A percentile compares a stretch with the other conserved stretches of the same genome.
phyloP scores from a whole-genome alignment of 2,113 vertebrate species.

The Gavia stellata region DNA sequence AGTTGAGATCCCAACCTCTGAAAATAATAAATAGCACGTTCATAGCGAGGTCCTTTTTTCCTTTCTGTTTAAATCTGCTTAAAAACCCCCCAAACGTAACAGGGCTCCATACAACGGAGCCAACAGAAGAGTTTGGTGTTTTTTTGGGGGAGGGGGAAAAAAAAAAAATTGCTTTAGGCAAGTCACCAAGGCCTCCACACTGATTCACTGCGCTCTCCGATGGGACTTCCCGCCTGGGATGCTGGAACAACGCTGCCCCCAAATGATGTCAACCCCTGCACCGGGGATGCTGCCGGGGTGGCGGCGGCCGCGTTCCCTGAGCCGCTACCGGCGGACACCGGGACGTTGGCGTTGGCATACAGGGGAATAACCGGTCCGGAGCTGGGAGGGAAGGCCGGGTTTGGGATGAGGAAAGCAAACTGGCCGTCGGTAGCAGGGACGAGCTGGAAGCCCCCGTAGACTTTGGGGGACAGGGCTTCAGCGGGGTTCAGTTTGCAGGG shows the following conservation, averaged over 20 bases:
- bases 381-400: constrained; percentile 73
- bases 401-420: constrained; percentile 85
- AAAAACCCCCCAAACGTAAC: not conserved
- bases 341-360: constrained; percentile 75
- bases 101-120: constrained; percentile 90
- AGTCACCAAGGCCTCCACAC: constrained; percentile 92
- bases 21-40: constrained; percentile 74
- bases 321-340: constrained; percentile 67
- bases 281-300: constrained; percentile 69
- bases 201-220: constrained; percentile 78
- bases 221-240: constrained; percentile 76
- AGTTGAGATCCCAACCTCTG: constrained; percentile 80
- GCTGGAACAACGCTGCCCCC: constrained; percentile 63
- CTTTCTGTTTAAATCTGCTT: constrained; percentile 41
- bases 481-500: constrained; percentile 80
- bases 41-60: constrained; percentile 31
- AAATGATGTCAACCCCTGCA: constrained; percentile 88
- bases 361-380: constrained; percentile 74
- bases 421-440: constrained; percentile 83
- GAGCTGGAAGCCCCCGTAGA: constrained; percentile 81
- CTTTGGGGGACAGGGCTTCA: constrained; percentile 79
- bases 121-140: not conserved
- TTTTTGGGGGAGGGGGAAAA: not conserved
- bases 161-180: constrained; percentile 46
- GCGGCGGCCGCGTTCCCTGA: constrained; percentile 56